Evolutionary conservation across 92 coral and sea anemone species (phyloP).

Genomic region (Pocillopora grandis): DNA sequence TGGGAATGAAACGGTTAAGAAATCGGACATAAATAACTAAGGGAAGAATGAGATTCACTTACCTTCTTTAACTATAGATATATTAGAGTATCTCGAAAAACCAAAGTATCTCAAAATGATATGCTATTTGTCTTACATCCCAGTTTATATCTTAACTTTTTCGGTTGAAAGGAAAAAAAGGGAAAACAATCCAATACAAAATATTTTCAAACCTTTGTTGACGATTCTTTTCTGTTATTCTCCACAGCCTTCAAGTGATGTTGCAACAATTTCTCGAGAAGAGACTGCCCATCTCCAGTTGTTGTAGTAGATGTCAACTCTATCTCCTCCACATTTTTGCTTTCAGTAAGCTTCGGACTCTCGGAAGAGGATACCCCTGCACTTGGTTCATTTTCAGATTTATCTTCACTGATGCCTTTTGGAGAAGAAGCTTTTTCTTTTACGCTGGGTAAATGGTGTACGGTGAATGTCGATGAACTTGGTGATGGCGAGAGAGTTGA

Average conservation of each 20-base stretch:
- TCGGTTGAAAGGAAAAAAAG: not conserved
- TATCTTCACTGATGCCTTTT: not conserved
- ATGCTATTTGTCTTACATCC: too few species aligned
- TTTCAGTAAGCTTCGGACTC: not conserved
- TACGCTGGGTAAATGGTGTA: conserved; percentile 15
- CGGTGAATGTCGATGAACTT: conserved; percentile 14
- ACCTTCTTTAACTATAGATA: too few species aligned
- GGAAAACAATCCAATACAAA: not conserved
- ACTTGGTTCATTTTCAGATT: conserved; percentile 9
- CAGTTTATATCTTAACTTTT: not conserved
- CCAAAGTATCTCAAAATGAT: too few species aligned
- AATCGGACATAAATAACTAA: too few species aligned
- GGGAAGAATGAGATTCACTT: too few species aligned
- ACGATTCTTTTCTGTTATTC: conserved; percentile 6
- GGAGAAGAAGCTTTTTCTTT: conserved; percentile 2
- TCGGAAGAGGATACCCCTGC: conserved; percentile 12
- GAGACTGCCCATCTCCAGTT: conserved; percentile 19
- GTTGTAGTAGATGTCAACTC: conserved; percentile 11
- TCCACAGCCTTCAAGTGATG: conserved; percentile 19
- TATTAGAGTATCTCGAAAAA: too few species aligned
- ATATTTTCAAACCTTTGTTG: conserved; percentile 20
- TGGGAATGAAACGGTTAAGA: too few species aligned
- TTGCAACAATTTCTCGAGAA: conserved; percentile 24
- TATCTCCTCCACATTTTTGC: conserved; percentile 7
- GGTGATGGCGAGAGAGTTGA: conserved; percentile 11